phyloP scores from a whole-genome alignment of 1,140 invertebrate genomes.

The Spodoptera litura region DNA sequence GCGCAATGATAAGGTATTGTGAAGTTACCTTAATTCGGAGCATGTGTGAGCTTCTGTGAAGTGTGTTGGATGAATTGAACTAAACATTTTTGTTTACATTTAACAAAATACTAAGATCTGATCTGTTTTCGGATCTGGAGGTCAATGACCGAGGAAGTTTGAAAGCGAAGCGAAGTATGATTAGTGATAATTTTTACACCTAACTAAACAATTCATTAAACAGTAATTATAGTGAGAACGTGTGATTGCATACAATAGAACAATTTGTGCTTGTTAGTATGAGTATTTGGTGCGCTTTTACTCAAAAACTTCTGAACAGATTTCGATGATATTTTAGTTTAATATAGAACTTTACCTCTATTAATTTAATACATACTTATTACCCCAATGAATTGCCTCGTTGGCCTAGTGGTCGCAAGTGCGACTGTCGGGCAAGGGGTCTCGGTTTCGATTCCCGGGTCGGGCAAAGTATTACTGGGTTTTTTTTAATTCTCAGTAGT shows the following conservation, averaged over 20 bases:
- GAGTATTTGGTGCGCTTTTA: too few species aligned
- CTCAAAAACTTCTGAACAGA: too few species aligned
- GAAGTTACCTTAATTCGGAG: constrained; percentile 31
- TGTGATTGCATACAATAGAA: neutral
- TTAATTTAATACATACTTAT: too few species aligned
- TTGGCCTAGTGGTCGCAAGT: too few species aligned
- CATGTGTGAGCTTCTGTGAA: constrained; percentile 38
- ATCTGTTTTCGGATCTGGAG: neutral
- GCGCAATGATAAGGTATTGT: constrained; percentile 54
- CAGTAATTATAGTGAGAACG: neutral
- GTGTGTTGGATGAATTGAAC: neutral
- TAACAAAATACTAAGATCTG: neutral
- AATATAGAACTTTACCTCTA: too few species aligned
- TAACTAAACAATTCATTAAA: neutral
- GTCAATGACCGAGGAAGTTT: constrained; percentile 3
- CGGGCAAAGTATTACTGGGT: too few species aligned
- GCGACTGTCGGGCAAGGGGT: too few species aligned
- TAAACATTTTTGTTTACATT: constrained; percentile 1
- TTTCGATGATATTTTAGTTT: too few species aligned
- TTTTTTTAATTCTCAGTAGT: too few species aligned
- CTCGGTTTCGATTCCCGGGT: too few species aligned
- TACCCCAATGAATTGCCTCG: too few species aligned
- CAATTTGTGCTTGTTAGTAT: constrained; percentile 2
- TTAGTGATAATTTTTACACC: constrained; percentile 18
- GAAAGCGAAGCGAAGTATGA: too few species aligned